These are phyloP conservation scores for Nebria ingens DNA, from an alignment of 1,140 invertebrate genomes.

Conservation along the genomic window DNA sequence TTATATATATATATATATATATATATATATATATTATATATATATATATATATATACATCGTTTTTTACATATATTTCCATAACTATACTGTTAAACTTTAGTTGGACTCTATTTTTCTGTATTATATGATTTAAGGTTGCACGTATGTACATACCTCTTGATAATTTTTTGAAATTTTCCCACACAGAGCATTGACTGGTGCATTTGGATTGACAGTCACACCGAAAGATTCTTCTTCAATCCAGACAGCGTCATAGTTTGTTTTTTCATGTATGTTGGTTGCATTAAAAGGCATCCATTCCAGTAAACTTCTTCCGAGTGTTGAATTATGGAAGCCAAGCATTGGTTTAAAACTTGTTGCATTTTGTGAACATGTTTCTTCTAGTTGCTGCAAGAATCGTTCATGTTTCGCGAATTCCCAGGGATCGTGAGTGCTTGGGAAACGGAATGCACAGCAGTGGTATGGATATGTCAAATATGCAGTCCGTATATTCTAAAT, in stretches of 20 bases:
- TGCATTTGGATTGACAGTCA: background rate
- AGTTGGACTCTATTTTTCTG: too few relatives aligned
- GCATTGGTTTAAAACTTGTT: background rate
- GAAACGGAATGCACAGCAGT: slow-evolving; percentile 80
- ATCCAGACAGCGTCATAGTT: background rate
- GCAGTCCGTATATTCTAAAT: slow-evolving; percentile 43
- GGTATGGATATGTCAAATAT: slow-evolving; percentile 72
- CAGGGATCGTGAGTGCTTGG: slow-evolving; percentile 64
- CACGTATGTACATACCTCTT: background rate
- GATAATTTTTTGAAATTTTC: background rate
- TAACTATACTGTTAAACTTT: too few relatives aligned
- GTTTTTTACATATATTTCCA: too few relatives aligned
- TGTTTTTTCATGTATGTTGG: background rate
- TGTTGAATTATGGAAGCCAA: background rate
- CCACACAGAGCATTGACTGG: background rate
- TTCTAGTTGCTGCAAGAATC: slow-evolving; percentile 38
- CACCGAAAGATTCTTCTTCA: background rate
- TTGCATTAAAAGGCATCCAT: background rate
- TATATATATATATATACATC: too few relatives aligned
- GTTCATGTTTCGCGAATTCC: slow-evolving; percentile 45
- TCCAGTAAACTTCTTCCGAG: background rate
- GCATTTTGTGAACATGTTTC: slow-evolving; percentile 19
- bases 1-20: too few relatives aligned
- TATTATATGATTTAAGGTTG: too few relatives aligned
- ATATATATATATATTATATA: too few relatives aligned